phyloP scores from a whole-genome alignment of 2,113 vertebrate species.

The Gopherus evgoodei region DNA sequence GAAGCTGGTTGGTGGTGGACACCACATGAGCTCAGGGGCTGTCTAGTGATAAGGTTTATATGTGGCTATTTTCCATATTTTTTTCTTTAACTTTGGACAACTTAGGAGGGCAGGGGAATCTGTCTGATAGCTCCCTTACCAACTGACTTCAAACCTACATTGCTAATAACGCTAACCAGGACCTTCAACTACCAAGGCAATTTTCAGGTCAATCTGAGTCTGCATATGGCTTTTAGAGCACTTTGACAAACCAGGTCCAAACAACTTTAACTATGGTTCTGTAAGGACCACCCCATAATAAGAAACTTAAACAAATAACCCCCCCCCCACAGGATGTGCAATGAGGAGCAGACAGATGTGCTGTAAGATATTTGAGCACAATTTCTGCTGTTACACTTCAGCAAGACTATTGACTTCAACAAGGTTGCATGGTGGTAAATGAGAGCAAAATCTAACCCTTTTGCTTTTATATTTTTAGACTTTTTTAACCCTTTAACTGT shows the following conservation, averaged over 20 bases:
- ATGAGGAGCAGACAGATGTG: neutral
- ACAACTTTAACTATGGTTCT: neutral
- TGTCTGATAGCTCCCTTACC: neutral
- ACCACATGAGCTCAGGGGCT: neutral
- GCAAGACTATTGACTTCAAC: neutral
- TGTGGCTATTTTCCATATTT: neutral
- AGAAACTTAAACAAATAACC: neutral
- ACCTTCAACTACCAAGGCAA: accelerated
- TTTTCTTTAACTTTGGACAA: constrained; percentile 22
- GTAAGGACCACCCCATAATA: neutral
- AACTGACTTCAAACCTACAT: neutral
- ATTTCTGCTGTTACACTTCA: neutral
- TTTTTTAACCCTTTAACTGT: neutral
- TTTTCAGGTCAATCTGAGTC: neutral
- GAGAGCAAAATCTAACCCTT: neutral
- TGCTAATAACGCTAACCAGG: neutral
- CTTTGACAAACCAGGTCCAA: neutral
- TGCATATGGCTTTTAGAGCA: neutral
- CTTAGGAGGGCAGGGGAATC: neutral
- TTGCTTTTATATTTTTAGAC: neutral
- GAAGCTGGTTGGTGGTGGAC: neutral
- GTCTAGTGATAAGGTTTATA: neutral
- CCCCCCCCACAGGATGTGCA: neutral
- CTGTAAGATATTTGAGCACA: neutral
- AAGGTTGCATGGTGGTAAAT: neutral